Conservation (phyloP, 64 coral and sea anemone genomes). For the Exaiptasia diaphana region DNA sequence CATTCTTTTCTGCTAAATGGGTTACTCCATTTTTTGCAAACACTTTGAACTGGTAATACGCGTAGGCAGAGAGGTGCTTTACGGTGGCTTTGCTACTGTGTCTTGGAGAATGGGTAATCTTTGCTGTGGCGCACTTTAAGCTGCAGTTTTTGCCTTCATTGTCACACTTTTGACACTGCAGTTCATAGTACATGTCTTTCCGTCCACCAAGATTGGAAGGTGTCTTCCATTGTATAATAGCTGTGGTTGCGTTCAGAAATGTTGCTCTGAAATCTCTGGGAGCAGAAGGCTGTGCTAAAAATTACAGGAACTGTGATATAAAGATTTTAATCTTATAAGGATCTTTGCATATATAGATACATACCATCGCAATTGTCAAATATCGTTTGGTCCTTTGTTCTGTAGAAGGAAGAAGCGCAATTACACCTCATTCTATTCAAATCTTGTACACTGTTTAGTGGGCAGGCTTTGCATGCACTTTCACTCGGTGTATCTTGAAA, state of each 20-base stretch:
- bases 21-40: constrained; percentile 61
- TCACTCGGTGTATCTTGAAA: background rate
- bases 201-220: background rate
- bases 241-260: background rate
- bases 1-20: constrained; percentile 33
- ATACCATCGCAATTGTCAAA: background rate
- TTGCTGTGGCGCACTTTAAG: constrained; percentile 3
- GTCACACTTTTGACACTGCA: background rate
- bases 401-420: background rate
- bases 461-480: background rate
- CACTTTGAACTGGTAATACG: constrained; percentile 31
- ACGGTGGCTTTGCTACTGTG: constrained; percentile 12
- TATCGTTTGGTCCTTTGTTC: background rate
- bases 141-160: background rate
- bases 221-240: background rate
- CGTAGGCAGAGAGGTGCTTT: constrained; percentile 21
- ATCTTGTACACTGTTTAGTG: background rate
- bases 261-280: background rate
- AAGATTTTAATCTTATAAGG: too few relatives aligned
- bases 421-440: background rate
- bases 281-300: constrained; percentile 3
- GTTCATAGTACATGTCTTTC: background rate
- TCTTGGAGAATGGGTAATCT: background rate
- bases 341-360: too few relatives aligned
- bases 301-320: too few relatives aligned